phyloP scores from a whole-genome alignment of 1,140 invertebrate genomes.

The Trichomalopsis sarcophagae region DNA sequence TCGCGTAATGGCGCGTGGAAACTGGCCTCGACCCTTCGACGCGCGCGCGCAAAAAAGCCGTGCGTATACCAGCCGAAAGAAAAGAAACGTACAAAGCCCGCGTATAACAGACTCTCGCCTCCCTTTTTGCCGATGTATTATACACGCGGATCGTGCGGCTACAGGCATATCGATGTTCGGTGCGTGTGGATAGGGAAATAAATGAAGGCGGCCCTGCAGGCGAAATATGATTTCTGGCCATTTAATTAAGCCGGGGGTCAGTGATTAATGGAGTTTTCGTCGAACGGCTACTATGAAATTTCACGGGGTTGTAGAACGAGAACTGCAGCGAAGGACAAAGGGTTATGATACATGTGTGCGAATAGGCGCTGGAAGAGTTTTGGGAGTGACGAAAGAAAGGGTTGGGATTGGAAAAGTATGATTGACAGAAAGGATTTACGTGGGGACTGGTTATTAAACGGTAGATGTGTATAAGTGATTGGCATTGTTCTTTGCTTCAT shows the following conservation, averaged over 20 bases:
- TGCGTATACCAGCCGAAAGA: neutral
- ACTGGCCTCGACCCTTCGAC: neutral
- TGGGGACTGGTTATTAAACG: too few relatives aligned
- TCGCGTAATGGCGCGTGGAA: constrained; percentile 43
- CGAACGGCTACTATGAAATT: constrained; percentile 55
- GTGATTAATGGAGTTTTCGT: constrained; percentile 62
- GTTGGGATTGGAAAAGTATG: neutral
- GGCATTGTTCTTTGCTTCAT: too few relatives aligned
- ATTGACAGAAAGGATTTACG: neutral
- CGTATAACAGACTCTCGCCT: neutral
- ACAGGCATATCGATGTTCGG: neutral
- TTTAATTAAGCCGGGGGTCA: constrained; percentile 60
- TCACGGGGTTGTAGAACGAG: constrained; percentile 53
- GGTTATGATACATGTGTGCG: too few relatives aligned
- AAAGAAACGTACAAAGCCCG: neutral
- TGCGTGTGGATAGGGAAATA: neutral
- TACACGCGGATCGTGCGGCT: neutral
- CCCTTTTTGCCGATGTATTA: neutral
- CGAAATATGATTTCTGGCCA: constrained; percentile 63
- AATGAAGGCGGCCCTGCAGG: neutral
- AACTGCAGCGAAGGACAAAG: neutral
- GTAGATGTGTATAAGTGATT: too few relatives aligned
- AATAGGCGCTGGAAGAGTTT: neutral
- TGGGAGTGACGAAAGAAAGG: neutral
- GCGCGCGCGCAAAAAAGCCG: neutral